A percentile compares a stretch with the other conserved stretches of the same genome.
Conservation (phyloP, 2,888 invertebrate species). For the Archaeoteleia sp. region DNA sequence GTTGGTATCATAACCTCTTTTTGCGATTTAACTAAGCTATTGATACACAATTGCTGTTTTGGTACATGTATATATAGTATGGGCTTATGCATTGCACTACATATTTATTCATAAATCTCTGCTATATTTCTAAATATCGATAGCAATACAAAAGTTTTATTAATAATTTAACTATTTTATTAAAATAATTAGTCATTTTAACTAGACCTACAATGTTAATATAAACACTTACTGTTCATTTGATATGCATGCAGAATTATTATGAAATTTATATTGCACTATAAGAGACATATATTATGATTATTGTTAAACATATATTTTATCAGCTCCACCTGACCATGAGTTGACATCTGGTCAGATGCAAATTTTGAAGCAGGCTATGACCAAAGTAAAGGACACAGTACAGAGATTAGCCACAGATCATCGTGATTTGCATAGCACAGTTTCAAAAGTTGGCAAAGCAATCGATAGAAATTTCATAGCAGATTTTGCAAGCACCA, state of each 20-base stretch:
- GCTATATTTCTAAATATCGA: constrained; percentile 7
- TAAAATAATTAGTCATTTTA: not conserved
- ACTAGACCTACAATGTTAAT: not conserved
- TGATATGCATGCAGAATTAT: too few relatives aligned
- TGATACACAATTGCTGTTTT: not conserved
- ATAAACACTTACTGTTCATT: too few relatives aligned
- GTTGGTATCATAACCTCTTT: constrained; percentile 3
- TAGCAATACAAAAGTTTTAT: too few relatives aligned
- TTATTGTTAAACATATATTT: too few relatives aligned
- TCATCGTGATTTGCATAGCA: constrained; percentile 87
- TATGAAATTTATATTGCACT: not conserved
- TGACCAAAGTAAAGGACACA: constrained; percentile 87
- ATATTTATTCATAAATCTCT: constrained; percentile 4
- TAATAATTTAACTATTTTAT: too few relatives aligned
- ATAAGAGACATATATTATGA: too few relatives aligned
- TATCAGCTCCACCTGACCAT: constrained; percentile 81
- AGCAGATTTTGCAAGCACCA: constrained; percentile 91
- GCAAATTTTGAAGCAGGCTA: constrained; percentile 83
- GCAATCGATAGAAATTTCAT: constrained; percentile 96
- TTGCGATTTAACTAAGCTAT: not conserved
- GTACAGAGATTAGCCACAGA: constrained; percentile 89
- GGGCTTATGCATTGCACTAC: not conserved
- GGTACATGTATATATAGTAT: not conserved
- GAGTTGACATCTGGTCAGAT: constrained; percentile 83
- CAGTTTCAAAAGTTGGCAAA: constrained; percentile 96